Evolutionary conservation across 2,888 invertebrate genomes (phyloP).

Genomic region (Chorisops tibialis): DNA sequence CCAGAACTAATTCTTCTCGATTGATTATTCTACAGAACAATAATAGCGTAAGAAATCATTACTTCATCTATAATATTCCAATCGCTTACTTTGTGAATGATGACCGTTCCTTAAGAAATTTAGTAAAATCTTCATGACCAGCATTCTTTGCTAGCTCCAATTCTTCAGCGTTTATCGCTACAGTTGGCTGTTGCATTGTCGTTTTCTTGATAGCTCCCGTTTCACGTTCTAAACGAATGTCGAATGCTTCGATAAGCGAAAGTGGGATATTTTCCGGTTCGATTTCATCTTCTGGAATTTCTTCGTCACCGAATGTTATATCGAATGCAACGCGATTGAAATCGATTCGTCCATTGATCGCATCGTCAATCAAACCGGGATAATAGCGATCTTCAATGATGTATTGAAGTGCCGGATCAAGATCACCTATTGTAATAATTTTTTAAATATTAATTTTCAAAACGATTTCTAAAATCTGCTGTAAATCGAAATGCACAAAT

Average conservation of each 20-base stretch:
- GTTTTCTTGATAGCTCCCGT: slow-evolving; percentile 22
- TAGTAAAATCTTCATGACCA: background rate
- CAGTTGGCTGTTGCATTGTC: background rate
- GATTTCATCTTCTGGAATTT: background rate
- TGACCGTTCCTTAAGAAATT: background rate
- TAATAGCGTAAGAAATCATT: background rate
- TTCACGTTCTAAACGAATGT: slow-evolving; percentile 19
- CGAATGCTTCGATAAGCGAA: slow-evolving; percentile 30
- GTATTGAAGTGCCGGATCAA: background rate
- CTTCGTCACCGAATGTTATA: slow-evolving; percentile 9
- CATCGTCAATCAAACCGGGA: slow-evolving; percentile 31
- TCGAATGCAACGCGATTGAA: slow-evolving; percentile 28
- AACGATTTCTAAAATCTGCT: too few relatives aligned
- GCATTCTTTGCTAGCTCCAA: background rate
- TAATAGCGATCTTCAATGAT: slow-evolving; percentile 28
- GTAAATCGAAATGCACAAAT: too few relatives aligned
- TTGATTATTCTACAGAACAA: slow-evolving; percentile 12
- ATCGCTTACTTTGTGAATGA: too few relatives aligned
- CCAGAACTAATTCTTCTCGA: slow-evolving; percentile 29
- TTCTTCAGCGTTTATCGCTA: background rate
- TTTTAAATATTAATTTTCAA: too few relatives aligned
- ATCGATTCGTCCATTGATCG: slow-evolving; percentile 27
- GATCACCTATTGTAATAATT: too few relatives aligned
- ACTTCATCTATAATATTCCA: background rate
- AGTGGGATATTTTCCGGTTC: slow-evolving; percentile 13